Base-by-base conservation (phyloP, 2,113 vertebrate genomes). In the Corythornis vintsioides region DNA sequence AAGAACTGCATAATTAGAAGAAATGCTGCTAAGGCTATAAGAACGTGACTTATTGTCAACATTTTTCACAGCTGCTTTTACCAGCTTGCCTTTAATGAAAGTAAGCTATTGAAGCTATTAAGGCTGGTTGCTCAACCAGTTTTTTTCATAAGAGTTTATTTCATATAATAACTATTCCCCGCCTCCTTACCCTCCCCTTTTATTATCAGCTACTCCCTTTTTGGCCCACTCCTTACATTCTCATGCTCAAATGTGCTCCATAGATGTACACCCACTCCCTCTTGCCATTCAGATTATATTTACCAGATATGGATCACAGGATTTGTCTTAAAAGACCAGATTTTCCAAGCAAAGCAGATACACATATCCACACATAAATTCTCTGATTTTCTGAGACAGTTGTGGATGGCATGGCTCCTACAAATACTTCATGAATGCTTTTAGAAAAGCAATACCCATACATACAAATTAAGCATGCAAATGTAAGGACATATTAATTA, bases 1-100 rank as follows among this genome's bases (percentile, higher is more conserved):
- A 96, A 38, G 90, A 96, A 97, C 78, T 93, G 87, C 1, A 1
- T 16, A 64, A 91, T 42, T 9, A 96, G 55, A 72, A 96, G 82
- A 90, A 95, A 81, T 24, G 77, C 56, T 70, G 66, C 63, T 29
- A 89, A 18, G 1, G 56, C 89, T 81, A 74, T 31, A 29, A 97
- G 60, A 83, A 55, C 7, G 35, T 96, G 73, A 92, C 79, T 81
- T 86, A 96, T 20, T 52, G 69, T 66, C 81, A 95, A 29, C 96
- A 96, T 96, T 88, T 90, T 90, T 74, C 69, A 42, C 0, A 0
- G 29, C 69, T 75, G 76, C 43, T 85, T 93, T 90, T 83, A 86
- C 31, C 25, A 66, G 60, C 60, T 80, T 60, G 31, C 64, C 75
- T 50, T 73, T 59, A 61, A 40, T 67, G 56, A 83, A 57, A 90